phyloP scores from a whole-genome alignment of 2,113 vertebrate genomes.

The Paramormyrops kingsleyae region DNA sequence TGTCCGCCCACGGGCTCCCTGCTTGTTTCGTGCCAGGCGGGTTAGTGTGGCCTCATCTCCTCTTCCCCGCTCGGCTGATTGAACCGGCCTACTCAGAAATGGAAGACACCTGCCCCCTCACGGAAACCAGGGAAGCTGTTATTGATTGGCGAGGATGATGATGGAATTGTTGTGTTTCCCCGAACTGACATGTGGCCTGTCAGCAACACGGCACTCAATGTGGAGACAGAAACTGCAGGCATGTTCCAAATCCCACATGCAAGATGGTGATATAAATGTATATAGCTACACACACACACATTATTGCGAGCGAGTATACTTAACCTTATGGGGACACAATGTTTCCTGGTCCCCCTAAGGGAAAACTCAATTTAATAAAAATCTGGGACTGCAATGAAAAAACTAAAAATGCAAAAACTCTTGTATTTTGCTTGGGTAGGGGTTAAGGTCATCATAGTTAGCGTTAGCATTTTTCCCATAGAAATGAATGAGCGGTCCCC shows the following conservation, averaged over 20 bases:
- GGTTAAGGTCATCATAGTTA: too few species aligned
- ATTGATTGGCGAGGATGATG: not conserved
- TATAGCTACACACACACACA: not conserved
- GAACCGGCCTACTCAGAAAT: not conserved
- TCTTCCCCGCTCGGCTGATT: not conserved
- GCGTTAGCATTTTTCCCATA: not conserved
- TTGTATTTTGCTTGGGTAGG: too few species aligned
- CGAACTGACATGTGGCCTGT: constrained; percentile 1
- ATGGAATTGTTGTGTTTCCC: constrained; percentile 1
- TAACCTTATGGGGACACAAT: too few species aligned
- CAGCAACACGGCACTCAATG: not conserved
- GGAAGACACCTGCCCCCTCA: not conserved
- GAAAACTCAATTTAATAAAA: too few species aligned
- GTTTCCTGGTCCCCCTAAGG: too few species aligned
- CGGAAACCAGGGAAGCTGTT: not conserved
- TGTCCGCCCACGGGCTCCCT: not conserved
- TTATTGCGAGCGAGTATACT: too few species aligned
- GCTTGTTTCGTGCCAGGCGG: not conserved
- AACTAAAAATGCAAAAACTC: too few species aligned
- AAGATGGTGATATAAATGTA: not conserved
- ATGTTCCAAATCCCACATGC: not conserved
- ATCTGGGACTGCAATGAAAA: too few species aligned
- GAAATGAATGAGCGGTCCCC: not conserved
- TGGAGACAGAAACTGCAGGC: not conserved
- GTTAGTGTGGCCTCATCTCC: not conserved